Evolutionary conservation across 2,113 vertebrate species (phyloP), one percentile per base, ranked within the genome.

Genomic region (Engraulis encrasicolus): DNA sequence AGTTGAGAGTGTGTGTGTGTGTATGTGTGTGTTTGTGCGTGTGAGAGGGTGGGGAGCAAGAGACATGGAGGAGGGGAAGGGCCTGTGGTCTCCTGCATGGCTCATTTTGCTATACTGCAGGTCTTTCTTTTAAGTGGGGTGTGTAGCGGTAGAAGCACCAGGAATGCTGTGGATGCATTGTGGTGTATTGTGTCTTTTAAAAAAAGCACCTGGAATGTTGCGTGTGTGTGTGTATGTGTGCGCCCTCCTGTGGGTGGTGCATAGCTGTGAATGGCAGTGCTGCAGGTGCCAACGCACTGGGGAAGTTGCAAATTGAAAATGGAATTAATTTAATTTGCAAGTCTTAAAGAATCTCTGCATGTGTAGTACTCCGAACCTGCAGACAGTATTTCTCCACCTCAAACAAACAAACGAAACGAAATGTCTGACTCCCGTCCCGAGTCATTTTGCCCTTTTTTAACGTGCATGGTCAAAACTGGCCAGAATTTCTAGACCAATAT

Each of bases 51-150:
- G 88, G 90, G 89, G 89, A n/a, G n/a, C n/a, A n/a, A n/a, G n/a
- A n/a, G n/a, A n/a, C n/a, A n/a, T n/a, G 87, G 89, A 86, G 91
- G 91, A 91, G 90, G 92, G 1, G 7, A 23, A 27, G 58, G 91
- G 91, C 92, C 80, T 89, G 91, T 92, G 90, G 91, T 91, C 92
- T 23, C 94, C 87, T 95, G 95, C 95, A 96, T 96, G 95, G 94
- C 94, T 94, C 92, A 91, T 90, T 91, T 89, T 31, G n/a, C 78
- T 92, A 86, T 89, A n/a, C n/a, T n/a, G n/a, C n/a, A 86, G 81
- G 58, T 66, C 12, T 91, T 94, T 89, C 87, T 92, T 93, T 92
- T 87, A 87, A 86, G 89, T 91, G 84, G 86, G 87, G 89, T 91
- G 84, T 87, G 88, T 93, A 91, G 90, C 89, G 19, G 83, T 89